These are phyloP conservation scores for Oscheius sp. DNA, from an alignment of 1,140 invertebrate species.

Conservation along the genomic window DNA sequence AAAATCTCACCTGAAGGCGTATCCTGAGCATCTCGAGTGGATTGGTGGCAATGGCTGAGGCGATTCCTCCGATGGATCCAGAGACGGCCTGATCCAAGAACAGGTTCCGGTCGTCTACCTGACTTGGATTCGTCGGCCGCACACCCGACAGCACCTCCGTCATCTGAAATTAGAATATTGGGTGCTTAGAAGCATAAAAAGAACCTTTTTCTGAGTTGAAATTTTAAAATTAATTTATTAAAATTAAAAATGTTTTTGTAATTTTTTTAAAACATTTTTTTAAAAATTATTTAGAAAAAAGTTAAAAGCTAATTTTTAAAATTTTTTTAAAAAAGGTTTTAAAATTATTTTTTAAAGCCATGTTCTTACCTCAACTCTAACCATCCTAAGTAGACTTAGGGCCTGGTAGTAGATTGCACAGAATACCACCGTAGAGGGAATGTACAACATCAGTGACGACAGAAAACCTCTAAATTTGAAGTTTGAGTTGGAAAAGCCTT, in stretches of 20 bases:
- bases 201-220: slow-evolving; percentile 4
- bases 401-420: slow-evolving; percentile 53
- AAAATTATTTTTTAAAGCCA: not conserved
- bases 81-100: slow-evolving; percentile 52
- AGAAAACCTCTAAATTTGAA: slow-evolving; percentile 47
- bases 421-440: slow-evolving; percentile 60
- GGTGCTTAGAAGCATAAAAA: too few species aligned
- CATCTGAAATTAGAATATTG: too few species aligned
- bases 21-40: slow-evolving; percentile 57
- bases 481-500: not conserved
- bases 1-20: slow-evolving; percentile 49
- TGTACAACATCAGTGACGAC: slow-evolving; percentile 56
- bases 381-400: slow-evolving; percentile 38
- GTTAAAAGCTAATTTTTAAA: not conserved
- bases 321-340: too few species aligned
- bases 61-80: slow-evolving; percentile 51
- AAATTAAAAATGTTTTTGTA: not conserved
- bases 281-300: not conserved
- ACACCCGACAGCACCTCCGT: slow-evolving; percentile 22
- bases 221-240: not conserved
- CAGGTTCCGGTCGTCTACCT: slow-evolving; percentile 44
- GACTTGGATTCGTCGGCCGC: slow-evolving; percentile 1
- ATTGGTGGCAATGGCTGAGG: slow-evolving; percentile 53
- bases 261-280: not conserved
- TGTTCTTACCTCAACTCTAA: slow-evolving; percentile 11